Conservation (phyloP, 2,888 invertebrate genomes). For the Itoplectis maculator region DNA sequence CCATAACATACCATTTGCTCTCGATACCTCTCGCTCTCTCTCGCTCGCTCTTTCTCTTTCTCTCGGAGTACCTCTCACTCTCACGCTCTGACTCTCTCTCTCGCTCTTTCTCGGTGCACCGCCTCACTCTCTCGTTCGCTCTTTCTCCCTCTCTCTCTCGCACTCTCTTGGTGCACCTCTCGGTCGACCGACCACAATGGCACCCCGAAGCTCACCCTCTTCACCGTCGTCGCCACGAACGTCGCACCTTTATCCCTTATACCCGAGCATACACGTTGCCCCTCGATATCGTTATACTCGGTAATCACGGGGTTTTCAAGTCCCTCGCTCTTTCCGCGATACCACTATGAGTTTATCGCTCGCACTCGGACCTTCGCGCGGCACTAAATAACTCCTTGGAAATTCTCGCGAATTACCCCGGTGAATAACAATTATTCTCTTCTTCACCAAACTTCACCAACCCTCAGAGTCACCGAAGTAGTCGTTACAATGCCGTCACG, state of each 20-base stretch:
- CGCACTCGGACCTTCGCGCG: neutral
- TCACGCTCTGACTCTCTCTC: too few species aligned
- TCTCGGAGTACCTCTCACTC: constrained; percentile 47
- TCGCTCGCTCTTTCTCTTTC: neutral
- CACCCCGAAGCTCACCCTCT: constrained; percentile 41
- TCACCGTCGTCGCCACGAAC: constrained; percentile 18
- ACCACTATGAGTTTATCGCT: neutral
- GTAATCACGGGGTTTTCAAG: constrained; percentile 8
- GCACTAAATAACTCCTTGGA: neutral
- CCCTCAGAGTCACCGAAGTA: neutral
- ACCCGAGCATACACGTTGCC: neutral
- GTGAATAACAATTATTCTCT: too few species aligned
- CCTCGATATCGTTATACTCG: neutral
- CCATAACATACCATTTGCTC: constrained; percentile 76
- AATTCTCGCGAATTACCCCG: neutral
- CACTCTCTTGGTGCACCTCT: constrained; percentile 40
- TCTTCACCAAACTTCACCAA: neutral
- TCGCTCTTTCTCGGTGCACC: constrained; percentile 29
- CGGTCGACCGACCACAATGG: constrained; percentile 38
- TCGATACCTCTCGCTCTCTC: constrained; percentile 29
- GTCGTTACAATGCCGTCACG: too few species aligned
- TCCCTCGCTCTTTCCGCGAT: neutral
- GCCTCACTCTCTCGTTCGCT: constrained; percentile 58
- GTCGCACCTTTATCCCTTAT: neutral
- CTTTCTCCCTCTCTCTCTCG: too few species aligned